Evolutionary conservation across 2,797 vertebrate genomes (phyloP), one percentile per base, ranked within the genome.

Genomic region (Chloroceryle amazona): DNA sequence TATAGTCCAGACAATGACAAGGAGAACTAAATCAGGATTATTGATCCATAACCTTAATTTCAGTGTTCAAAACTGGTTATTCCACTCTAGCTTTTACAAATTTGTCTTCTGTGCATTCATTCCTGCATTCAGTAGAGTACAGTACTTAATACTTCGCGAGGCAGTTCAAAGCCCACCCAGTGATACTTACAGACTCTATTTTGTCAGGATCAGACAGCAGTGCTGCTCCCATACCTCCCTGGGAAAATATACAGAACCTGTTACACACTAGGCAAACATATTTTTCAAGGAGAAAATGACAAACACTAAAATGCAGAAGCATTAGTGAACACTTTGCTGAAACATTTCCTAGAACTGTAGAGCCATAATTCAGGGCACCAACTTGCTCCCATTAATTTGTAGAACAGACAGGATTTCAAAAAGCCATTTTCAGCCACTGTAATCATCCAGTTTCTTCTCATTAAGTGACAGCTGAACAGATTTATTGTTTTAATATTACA

Each of bases 211-310:
- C 97, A 41, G 99, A 99, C 14, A 99, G 98, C 44, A 99, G 98
- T 26, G 99, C 99, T 55, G 99, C 99, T 96, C 99, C 99, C 99
- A 99, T 99, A 70, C 99, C 99, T 65, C 99, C 99, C 99, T 99
- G 96, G n/a, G 90, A 78, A 88, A 96, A 89, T 0, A 75, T 0
- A 97, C n/a, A 93, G 41, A 95, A 79, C 92, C 8, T 91, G 14
- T 95, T 54, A 95, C 4, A 6, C 8, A 55, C 21, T 3, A 75
- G 41, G 39, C 25, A 86, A 85, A 82, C 21, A 49, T 4, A 41
- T 60, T 87, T 86, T 70, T 61, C 58, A 67, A 35, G 7, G 39
- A 19, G 31, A 65, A 95, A 81, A 60, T 5, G 4, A 41, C 22
- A 86, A 84, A 71, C 68, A 55, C n/a, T 41, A 22, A 90, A 91